phyloP scores from a whole-genome alignment of 2,113 vertebrate genomes.

The Aramus guarauna region DNA sequence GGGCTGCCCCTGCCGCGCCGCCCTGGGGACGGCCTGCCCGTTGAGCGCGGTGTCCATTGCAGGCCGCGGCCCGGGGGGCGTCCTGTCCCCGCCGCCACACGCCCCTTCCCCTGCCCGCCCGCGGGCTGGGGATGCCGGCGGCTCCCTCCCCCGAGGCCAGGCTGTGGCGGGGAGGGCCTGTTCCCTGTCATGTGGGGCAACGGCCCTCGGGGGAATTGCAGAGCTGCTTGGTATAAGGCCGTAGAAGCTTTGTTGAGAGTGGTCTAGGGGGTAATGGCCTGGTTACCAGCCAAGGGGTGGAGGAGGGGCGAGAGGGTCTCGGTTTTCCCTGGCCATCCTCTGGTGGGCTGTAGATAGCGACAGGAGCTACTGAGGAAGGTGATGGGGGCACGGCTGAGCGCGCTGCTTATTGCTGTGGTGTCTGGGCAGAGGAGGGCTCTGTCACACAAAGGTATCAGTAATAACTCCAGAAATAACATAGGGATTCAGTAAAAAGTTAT shows the following conservation, averaged over 20 bases:
- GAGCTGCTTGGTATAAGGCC: background rate
- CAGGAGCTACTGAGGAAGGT: background rate
- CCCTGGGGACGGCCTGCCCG: background rate
- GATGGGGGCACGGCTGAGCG: background rate
- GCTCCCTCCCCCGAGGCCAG: background rate
- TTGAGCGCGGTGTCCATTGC: background rate
- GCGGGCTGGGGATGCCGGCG: background rate
- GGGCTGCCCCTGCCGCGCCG: background rate
- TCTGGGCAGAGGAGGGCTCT: background rate
- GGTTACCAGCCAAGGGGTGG: background rate
- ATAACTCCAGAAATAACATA: background rate
- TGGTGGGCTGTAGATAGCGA: background rate
- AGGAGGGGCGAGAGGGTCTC: background rate
- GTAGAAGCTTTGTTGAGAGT: background rate
- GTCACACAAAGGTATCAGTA: background rate
- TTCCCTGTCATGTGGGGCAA: background rate
- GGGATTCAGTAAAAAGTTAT: background rate
- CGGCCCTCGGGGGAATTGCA: background rate
- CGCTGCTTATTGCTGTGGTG: background rate
- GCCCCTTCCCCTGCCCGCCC: too few relatives aligned
- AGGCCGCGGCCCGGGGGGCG: background rate
- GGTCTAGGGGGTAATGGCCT: background rate
- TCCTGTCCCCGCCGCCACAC: background rate
- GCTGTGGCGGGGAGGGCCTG: background rate
- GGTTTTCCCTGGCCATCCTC: background rate